A percentile compares a stretch with the other conserved stretches of the same genome.
Conservation (phyloP, 2,113 vertebrate genomes). For the Oncorhynchus keta region DNA sequence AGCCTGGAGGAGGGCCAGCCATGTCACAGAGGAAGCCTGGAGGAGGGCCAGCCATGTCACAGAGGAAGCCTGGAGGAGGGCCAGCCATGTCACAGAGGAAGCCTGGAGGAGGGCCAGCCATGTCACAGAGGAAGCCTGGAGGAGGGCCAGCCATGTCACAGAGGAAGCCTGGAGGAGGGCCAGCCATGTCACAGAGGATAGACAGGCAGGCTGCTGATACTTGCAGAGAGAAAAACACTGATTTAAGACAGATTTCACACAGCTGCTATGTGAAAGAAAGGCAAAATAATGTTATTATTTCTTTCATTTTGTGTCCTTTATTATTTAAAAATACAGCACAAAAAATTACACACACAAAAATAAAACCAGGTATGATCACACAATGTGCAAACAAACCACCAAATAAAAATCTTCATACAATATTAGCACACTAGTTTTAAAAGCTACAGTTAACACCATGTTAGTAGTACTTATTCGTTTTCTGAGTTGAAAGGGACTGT, state of each 20-base stretch:
- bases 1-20: too few relatives aligned
- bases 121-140: slow-evolving; percentile 46
- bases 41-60: too few relatives aligned
- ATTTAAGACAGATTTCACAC: slow-evolving; percentile 9
- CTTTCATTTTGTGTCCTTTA: slow-evolving; percentile 54
- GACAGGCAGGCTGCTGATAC: neutral
- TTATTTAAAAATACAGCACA: slow-evolving; percentile 80
- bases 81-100: too few relatives aligned
- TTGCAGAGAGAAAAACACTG: slow-evolving; percentile 2
- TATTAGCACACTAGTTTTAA: slow-evolving; percentile 63
- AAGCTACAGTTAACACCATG: slow-evolving; percentile 62
- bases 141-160: slow-evolving; percentile 33
- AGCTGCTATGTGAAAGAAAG: slow-evolving; percentile 3
- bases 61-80: too few relatives aligned
- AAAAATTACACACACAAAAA: slow-evolving; percentile 62
- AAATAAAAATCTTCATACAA: slow-evolving; percentile 50
- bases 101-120: slow-evolving; percentile 10
- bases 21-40: too few relatives aligned
- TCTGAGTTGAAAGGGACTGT: slow-evolving; percentile 10
- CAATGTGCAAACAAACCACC: slow-evolving; percentile 53
- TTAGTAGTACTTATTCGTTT: slow-evolving; percentile 50
- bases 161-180: slow-evolving; percentile 30
- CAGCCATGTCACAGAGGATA: neutral
- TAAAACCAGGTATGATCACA: slow-evolving; percentile 47
- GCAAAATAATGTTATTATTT: neutral